Base-by-base conservation (phyloP, 2,888 invertebrate species). In the Trissonchulus sp. region DNA sequence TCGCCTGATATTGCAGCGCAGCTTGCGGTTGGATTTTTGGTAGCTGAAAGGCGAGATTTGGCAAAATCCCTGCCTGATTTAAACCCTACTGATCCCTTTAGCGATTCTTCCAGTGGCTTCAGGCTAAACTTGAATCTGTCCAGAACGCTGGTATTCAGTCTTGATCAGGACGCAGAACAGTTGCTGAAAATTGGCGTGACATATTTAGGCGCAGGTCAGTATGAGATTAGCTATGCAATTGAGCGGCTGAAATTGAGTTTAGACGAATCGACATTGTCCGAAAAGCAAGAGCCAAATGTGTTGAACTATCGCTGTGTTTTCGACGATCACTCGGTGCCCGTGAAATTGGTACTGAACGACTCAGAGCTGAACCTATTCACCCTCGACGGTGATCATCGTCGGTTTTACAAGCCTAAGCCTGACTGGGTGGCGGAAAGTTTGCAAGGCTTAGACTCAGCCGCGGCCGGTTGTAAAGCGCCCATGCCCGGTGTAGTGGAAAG, bases 401-500 rank as follows among this genome's bases (percentile, higher is more conserved):
- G 90, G 78, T 88, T 92, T 76, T 85, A 87, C 73, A 81, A 90
- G 38, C 89, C 90, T 1, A 86, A 85, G 81, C 86, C 86, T 0
- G 82, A 84, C 76, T 80, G 77, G 68, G 48, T 78, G 0, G 74
- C n/a, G 28, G 35, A 73, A 34, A 2, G 28, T n/a, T 28, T 28
- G 65, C 2, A n/a, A 3, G 48, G 3, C 2, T 77, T 74, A 84
- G 86, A 68, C 81, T 82, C 79, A 0, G 79, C 78, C 2, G 85
- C 88, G 77, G 88, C 88, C n/a, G 89, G 90, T 2, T 89, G 91
- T 0, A 85, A 90, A 0, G 92, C 97, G 2, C 98, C 98, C 15
- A 99, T 99, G 90, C 98, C 98, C 0, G 99, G 99, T 0, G 89
- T 97, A 28, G 88, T 99, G 63, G 96, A 98, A 83, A 93, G 93